Evolutionary conservation across 2,888 invertebrate genomes (phyloP), one percentile per base, ranked within the genome.

Genomic region (Euclidia mi): DNA sequence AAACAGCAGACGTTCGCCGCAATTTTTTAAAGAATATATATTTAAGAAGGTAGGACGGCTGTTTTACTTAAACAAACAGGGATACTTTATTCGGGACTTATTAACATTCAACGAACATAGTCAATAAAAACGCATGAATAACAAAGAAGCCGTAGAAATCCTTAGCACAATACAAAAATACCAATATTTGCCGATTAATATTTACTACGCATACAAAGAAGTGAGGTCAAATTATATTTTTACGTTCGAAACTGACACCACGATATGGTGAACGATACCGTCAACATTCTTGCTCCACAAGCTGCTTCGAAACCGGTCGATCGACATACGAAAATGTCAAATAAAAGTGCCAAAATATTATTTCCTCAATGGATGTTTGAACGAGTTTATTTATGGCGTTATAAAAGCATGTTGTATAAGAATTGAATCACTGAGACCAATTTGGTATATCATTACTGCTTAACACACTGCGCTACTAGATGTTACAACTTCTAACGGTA

Each of bases 91-190:
- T 43, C 50, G 29, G 14, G 37, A 15, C 51, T 25, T 65, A 74
- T 80, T 80, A 81, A 66, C 60, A 82, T 82, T 82, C 80, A 79
- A 50, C 53, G 25, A 53, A 59, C 80, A 75, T 71, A 70, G 63
- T 68, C 75, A 77, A 81, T 79, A 81, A 80, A 78, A 70, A 69
- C 55, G 50, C 59, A 66, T 79, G 78, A 79, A 79, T 80, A 81
- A 78, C 68, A 79, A 82, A 76, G 71, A 64, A 65, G 58, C 57
- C 48, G 49, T 68, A 63, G 64, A 74, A 71, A 76, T 72, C 63
- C 71, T 52, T 29, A 49, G 51, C 50, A 57, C 59, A 57, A 60
- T 53, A 50, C 48, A 70, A 63, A 65, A 56, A 76, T 73, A 66
- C 69, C 65, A 44, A 69, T 71, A 71, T 63, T 58, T 61, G 42